Conservation (phyloP, 2,113 vertebrate genomes). For the Nipponia nippon region DNA sequence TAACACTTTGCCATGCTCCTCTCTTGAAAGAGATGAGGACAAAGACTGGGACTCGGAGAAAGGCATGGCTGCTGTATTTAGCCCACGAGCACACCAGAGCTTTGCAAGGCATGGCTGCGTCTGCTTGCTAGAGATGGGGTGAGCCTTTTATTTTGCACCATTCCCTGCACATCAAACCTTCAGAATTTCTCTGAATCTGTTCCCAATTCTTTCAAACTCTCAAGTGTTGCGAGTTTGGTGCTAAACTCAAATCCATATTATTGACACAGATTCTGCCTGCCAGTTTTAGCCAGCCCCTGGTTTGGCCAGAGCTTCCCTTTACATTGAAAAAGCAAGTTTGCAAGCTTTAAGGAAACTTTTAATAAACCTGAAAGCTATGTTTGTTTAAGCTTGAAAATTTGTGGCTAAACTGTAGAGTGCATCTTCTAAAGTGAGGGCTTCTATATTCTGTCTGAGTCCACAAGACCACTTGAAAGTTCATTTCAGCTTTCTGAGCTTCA, state of each 20-base stretch:
- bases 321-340: neutral
- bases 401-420: neutral
- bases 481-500: neutral
- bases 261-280: neutral
- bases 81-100: neutral
- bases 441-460: neutral
- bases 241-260: neutral
- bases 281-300: neutral
- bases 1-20: neutral
- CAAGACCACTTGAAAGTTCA: neutral
- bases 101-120: neutral
- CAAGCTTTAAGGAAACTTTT: neutral
- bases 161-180: neutral
- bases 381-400: neutral
- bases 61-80: neutral
- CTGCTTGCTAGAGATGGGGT: neutral
- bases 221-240: neutral
- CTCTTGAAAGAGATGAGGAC: neutral
- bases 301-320: neutral
- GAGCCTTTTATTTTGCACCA: neutral
- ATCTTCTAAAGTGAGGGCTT: neutral
- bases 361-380: neutral
- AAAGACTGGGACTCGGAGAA: neutral
- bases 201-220: neutral
- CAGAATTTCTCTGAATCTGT: neutral